phyloP scores from a whole-genome alignment of 2,113 vertebrate species.

The Arvicanthis niloticus region DNA sequence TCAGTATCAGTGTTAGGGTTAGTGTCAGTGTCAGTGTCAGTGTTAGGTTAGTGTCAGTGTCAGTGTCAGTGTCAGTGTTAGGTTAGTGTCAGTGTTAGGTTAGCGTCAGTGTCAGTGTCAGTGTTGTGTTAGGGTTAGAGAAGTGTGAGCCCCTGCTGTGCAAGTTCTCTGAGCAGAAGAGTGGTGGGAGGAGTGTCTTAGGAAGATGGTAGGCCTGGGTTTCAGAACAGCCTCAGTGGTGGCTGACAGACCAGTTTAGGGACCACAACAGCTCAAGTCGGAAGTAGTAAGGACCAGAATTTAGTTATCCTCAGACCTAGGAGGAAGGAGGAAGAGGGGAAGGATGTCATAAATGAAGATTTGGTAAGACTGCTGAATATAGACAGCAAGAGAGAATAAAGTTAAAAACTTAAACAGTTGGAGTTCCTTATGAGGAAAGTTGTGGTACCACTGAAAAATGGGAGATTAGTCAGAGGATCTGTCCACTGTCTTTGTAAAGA shows the following conservation, averaged over 20 bases:
- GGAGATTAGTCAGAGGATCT: neutral
- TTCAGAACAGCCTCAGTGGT: neutral
- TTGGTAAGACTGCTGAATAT: neutral
- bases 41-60: neutral
- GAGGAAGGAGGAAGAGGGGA: neutral
- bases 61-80: neutral
- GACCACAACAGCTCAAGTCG: neutral
- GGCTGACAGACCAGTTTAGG: neutral
- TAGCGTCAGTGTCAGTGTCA: too few relatives aligned
- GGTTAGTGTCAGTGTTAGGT: too few relatives aligned
- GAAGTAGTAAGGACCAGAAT: neutral
- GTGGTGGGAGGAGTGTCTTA: conserved; percentile 17
- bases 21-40: neutral
- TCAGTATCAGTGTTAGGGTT: neutral
- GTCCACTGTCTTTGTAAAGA: neutral
- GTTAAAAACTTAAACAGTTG: conserved; percentile 19
- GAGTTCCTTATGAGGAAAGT: neutral
- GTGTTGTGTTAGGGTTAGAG: neutral
- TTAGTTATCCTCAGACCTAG: neutral
- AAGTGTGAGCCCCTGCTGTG: neutral
- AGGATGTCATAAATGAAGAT: neutral
- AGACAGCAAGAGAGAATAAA: neutral
- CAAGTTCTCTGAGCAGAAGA: neutral
- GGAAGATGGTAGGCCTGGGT: neutral
- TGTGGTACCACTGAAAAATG: conserved; percentile 20